Evolutionary conservation across 2,797 vertebrate species (phyloP).

Genomic region (Limnodromus scolopaceus): DNA sequence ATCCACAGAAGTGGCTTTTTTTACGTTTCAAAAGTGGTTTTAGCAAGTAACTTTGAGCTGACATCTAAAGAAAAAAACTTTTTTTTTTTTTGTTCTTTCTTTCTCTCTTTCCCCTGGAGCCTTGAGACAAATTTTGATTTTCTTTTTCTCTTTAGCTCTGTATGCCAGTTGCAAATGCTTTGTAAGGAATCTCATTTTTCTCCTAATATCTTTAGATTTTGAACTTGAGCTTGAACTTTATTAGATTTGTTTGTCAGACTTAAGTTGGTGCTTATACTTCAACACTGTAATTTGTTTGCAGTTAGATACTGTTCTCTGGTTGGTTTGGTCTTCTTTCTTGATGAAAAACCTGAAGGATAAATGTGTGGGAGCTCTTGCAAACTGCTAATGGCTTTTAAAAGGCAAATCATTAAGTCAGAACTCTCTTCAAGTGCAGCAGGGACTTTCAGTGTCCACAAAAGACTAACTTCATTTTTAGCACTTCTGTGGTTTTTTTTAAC

Average conservation of each 20-base stretch:
- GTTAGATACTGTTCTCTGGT: background rate
- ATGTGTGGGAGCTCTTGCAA: background rate
- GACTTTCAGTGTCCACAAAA: background rate
- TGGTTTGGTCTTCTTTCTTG: background rate
- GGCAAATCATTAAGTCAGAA: background rate
- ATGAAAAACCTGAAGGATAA: background rate
- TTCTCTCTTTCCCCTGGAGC: no score
- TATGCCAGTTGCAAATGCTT: background rate
- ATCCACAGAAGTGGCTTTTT: background rate
- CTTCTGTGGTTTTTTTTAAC: background rate
- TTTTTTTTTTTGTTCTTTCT: no score
- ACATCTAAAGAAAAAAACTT: background rate
- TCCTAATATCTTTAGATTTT: background rate
- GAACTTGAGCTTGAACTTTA: background rate
- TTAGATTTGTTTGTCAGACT: background rate
- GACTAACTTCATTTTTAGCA: background rate
- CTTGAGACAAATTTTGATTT: background rate
- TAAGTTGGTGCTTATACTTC: background rate
- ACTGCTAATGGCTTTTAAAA: conserved; percentile 1
- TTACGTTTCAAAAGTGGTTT: background rate
- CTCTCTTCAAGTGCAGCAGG: background rate
- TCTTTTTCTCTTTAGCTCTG: background rate
- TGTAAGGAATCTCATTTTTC: background rate
- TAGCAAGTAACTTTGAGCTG: background rate
- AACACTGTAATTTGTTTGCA: background rate